phyloP scores from a whole-genome alignment of 2,888 invertebrate genomes.

The Oithona nana region DNA sequence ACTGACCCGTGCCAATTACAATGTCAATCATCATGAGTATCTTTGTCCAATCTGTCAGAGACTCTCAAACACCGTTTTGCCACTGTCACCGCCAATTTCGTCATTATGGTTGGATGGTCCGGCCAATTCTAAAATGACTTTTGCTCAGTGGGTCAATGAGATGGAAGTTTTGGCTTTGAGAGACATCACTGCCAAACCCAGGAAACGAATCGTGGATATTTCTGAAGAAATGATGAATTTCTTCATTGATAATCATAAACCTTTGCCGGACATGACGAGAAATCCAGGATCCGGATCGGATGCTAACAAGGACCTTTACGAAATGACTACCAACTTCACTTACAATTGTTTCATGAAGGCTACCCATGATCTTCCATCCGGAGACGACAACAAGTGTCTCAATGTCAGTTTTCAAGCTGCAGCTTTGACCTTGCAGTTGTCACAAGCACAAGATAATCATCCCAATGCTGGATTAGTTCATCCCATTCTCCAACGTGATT shows the following conservation, averaged over 20 bases:
- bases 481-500: neutral
- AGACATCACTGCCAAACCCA: too few relatives aligned
- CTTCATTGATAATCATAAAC: too few relatives aligned
- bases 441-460: neutral
- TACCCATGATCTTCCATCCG: too few relatives aligned
- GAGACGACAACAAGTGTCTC: neutral
- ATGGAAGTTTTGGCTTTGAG: too few relatives aligned
- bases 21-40: constrained; percentile 13
- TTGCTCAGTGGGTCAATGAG: neutral
- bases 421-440: neutral
- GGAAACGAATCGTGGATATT: too few relatives aligned
- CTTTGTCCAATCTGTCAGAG: constrained; percentile 15
- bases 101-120: too few relatives aligned
- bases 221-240: too few relatives aligned
- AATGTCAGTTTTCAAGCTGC: neutral
- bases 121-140: too few relatives aligned
- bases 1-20: neutral
- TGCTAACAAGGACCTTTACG: neutral
- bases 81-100: constrained; percentile 7
- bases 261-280: too few relatives aligned
- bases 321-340: neutral
- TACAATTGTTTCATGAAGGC: neutral
- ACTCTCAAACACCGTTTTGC: constrained; percentile 4
- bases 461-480: neutral
- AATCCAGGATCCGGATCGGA: too few relatives aligned